Evolutionary conservation across 2,113 vertebrate species (phyloP).

Genomic region (Ariopsis seemanni): DNA sequence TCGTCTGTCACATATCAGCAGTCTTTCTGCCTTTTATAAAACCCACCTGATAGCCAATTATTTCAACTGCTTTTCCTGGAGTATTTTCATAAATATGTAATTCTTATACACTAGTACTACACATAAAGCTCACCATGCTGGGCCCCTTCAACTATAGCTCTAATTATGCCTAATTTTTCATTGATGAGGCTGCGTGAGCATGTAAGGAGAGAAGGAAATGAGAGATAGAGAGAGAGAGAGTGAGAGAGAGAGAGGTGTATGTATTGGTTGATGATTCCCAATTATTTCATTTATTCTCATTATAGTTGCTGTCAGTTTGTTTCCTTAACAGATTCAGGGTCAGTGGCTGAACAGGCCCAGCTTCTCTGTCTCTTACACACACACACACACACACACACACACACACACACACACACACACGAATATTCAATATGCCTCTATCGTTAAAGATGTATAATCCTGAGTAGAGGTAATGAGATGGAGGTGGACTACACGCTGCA

Average conservation of each 20-base stretch:
- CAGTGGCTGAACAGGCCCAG: constrained; percentile 47
- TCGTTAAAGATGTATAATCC: constrained; percentile 23
- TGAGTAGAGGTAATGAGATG: constrained; percentile 21
- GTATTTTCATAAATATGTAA: constrained; percentile 56
- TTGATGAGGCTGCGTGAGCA: constrained; percentile 34
- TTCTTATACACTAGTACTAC: constrained; percentile 45
- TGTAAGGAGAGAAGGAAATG: constrained; percentile 35
- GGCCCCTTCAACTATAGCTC: constrained; percentile 33
- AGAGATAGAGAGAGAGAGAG: constrained; percentile 25
- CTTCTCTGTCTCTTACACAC: constrained; percentile 23
- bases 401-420: constrained; percentile 10
- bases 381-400: constrained; percentile 8
- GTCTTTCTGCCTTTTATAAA: constrained; percentile 47
- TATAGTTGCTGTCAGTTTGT: constrained; percentile 57
- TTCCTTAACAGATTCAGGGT: constrained; percentile 61
- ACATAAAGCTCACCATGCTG: constrained; percentile 46
- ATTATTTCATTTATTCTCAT: constrained; percentile 63
- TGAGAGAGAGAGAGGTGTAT: constrained; percentile 20
- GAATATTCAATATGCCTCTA: constrained; percentile 16
- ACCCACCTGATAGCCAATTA: constrained; percentile 54
- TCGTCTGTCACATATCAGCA: constrained; percentile 51
- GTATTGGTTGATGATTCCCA: constrained; percentile 44
- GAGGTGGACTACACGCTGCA: constrained; percentile 9
- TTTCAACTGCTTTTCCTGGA: constrained; percentile 43
- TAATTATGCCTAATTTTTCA: constrained; percentile 60